Evolutionary conservation across 2,113 vertebrate species (phyloP).

Genomic region (Taurulus bubalis): DNA sequence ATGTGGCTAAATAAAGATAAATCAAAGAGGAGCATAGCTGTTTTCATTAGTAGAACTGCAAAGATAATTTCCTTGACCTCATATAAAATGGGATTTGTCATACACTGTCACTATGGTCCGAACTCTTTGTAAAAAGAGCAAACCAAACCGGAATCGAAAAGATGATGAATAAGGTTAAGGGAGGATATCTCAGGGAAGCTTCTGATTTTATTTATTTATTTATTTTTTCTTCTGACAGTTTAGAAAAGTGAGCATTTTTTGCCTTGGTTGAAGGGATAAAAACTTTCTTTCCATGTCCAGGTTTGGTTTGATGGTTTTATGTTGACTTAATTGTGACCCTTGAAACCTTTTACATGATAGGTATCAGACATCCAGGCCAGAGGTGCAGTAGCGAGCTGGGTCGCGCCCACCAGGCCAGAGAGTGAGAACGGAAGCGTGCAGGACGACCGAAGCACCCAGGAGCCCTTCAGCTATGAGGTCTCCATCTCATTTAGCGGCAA

Average conservation of each 20-base stretch:
- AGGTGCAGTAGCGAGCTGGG: slow-evolving; percentile 87
- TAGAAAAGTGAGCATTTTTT: background rate
- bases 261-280: background rate
- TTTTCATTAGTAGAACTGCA: slow-evolving; percentile 22
- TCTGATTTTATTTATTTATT: too few relatives aligned
- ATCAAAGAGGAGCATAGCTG: slow-evolving; percentile 1
- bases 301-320: slow-evolving; percentile 9
- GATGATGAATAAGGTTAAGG: slow-evolving; percentile 12
- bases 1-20: background rate
- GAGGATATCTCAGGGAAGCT: background rate
- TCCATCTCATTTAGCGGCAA: slow-evolving; percentile 90
- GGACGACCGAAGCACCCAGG: slow-evolving; percentile 64
- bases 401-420: slow-evolving; percentile 82
- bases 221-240: slow-evolving; percentile 1
- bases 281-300: too few relatives aligned
- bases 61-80: slow-evolving; percentile 52
- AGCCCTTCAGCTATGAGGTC: slow-evolving; percentile 88
- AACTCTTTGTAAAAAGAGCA: slow-evolving; percentile 36
- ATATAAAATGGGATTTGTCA: slow-evolving; percentile 49
- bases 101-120: slow-evolving; percentile 7
- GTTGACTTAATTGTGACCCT: background rate
- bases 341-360: slow-evolving; percentile 71
- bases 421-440: slow-evolving; percentile 80
- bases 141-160: slow-evolving; percentile 9
- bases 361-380: slow-evolving; percentile 91